These are phyloP conservation scores for Bufo gargarizans DNA, from an alignment of 2,113 vertebrate species.

Conservation along the genomic window DNA sequence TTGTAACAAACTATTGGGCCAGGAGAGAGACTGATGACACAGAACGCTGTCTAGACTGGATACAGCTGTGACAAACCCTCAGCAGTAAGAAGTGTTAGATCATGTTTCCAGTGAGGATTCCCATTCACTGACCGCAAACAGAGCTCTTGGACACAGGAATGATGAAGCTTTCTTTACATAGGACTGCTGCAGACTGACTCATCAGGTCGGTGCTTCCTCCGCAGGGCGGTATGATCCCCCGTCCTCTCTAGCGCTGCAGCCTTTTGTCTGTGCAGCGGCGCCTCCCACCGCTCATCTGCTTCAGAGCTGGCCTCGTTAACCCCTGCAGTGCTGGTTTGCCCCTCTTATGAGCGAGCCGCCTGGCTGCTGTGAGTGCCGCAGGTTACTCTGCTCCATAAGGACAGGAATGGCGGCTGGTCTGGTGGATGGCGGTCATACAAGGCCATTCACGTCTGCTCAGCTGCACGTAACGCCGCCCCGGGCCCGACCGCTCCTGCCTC, in stretches of 20 bases:
- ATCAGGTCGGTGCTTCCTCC: neutral
- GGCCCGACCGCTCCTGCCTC: neutral
- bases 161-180: too few relatives aligned
- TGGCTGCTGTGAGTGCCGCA: too few relatives aligned
- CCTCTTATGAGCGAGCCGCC: too few relatives aligned
- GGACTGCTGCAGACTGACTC: neutral
- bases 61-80: neutral
- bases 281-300: neutral
- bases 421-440: neutral
- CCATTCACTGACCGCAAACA: too few relatives aligned
- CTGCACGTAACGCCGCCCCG: slow-evolving; percentile 4
- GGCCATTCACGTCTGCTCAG: slow-evolving; percentile 14
- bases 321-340: neutral
- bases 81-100: neutral
- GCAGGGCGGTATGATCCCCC: neutral
- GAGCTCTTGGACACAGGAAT: too few relatives aligned
- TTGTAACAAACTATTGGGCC: neutral
- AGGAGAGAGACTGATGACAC: too few relatives aligned
- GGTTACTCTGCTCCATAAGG: too few relatives aligned
- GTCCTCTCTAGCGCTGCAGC: neutral
- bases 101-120: too few relatives aligned
- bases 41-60: neutral
- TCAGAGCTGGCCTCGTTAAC: neutral
- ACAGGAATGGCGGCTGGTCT: too few relatives aligned
- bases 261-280: neutral